Evolutionary conservation across 2,797 vertebrate genomes (phyloP), one percentile per base, ranked within the genome.

Genomic region (Cuculus canorus): DNA sequence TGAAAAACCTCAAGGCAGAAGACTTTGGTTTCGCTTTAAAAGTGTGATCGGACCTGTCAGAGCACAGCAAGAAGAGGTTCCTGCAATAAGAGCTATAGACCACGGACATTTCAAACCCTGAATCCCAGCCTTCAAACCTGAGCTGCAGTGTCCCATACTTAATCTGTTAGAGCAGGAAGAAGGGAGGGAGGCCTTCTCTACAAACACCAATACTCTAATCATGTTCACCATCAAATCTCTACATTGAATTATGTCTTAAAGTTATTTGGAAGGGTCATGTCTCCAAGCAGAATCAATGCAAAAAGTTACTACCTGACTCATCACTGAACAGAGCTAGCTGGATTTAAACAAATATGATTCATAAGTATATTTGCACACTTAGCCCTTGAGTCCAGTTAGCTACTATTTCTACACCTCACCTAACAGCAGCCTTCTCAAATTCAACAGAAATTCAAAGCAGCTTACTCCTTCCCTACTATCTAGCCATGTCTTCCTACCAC

Each of bases 1-100:
- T 21, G 47, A 60, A 88, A 95, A 90, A 83, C 21, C 41, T 79
- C 72, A 84, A 78, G 45, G 72, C 82, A 95, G 23, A 60, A 82
- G n/a, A 86, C 56, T 82, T 83, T 90, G 43, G 60, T 48, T 69
- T 80, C 28, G 68, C 63, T 71, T 91, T 90, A 35, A 86, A 68
- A 90, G 69, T 63, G 64, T 91, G 50, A 70, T 75, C 50, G 57
- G 47, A 56, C 30, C n/a, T 88, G 63, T 8, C 28, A 79, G 60
- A 80, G 57, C 45, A 71, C 61, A 82, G 91, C 32, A 60, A 87
- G 78, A 77, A 73, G 39, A 65, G 16, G 28, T 61, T 82, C 76
- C 70, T 56, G 18, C 28, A 65, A 13, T 30, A 65, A 68, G 35
- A 94, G 68, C 52, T 80, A 5, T 22, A 66, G 3, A 52, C 52